Conservation (phyloP, 1,140 invertebrate genomes). For the Cyclargus thomasi region DNA sequence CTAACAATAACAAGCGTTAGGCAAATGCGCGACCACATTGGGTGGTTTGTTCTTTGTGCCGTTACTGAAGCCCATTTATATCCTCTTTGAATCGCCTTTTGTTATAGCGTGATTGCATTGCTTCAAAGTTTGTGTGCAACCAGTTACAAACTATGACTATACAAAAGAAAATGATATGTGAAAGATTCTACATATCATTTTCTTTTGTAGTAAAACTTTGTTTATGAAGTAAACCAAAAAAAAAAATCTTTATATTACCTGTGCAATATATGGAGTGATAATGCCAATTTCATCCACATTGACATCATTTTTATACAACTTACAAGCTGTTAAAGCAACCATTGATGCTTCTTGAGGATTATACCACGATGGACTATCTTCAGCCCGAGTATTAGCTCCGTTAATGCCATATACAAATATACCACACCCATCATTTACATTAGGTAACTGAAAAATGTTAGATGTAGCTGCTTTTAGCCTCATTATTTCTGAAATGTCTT, state of each 20-base stretch:
- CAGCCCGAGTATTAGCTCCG: constrained; percentile 83
- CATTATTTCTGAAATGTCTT: constrained; percentile 47
- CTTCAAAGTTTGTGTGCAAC: too few species aligned
- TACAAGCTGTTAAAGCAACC: constrained; percentile 76
- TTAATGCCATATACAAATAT: constrained; percentile 89
- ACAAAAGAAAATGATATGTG: too few species aligned
- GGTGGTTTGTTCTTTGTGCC: too few species aligned
- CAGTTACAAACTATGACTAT: too few species aligned
- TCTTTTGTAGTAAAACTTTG: too few species aligned
- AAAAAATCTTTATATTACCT: constrained; percentile 81
- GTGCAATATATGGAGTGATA: constrained; percentile 94
- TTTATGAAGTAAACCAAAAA: too few species aligned
- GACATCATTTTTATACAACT: constrained; percentile 80
- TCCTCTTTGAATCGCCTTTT: too few species aligned
- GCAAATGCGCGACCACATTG: too few species aligned
- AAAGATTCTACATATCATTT: too few species aligned
- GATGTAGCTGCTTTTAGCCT: constrained; percentile 53
- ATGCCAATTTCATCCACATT: constrained; percentile 88
- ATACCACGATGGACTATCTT: constrained; percentile 91
- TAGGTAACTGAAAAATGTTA: constrained; percentile 48
- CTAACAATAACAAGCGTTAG: too few species aligned
- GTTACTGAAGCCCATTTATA: too few species aligned
- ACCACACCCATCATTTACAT: constrained; percentile 74
- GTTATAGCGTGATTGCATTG: too few species aligned
- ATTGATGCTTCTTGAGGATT: constrained; percentile 90